A percentile compares a stretch with the other conserved stretches of the same genome.
phyloP scores from a whole-genome alignment of 2,888 invertebrate species.

The Rutpela maculata region DNA sequence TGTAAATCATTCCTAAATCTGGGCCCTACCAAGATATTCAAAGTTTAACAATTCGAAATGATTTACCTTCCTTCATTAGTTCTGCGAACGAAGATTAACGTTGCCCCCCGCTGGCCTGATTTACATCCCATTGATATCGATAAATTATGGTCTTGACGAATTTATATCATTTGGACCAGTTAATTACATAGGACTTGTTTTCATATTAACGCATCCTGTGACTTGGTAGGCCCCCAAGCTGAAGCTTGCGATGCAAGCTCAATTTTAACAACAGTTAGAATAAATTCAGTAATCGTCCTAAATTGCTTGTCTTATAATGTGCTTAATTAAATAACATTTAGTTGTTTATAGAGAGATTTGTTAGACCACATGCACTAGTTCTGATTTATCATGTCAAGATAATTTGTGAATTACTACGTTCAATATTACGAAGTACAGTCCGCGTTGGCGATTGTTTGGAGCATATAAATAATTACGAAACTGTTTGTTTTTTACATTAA shows the following conservation, averaged over 20 bases:
- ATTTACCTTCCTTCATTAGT: slow-evolving; percentile 28
- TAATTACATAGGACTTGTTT: neutral
- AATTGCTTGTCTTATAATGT: slow-evolving; percentile 8
- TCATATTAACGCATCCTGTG: neutral
- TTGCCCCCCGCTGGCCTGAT: slow-evolving; percentile 13
- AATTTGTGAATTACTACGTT: slow-evolving; percentile 14
- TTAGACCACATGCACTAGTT: neutral
- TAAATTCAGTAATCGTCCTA: slow-evolving; percentile 10
- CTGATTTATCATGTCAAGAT: slow-evolving; percentile 6
- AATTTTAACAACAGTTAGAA: slow-evolving; percentile 17
- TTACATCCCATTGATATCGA: slow-evolving; percentile 12
- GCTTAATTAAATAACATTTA: slow-evolving; percentile 16
- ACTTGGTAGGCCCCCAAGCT: neutral
- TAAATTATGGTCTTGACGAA: neutral
- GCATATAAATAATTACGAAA: slow-evolving; percentile 42
- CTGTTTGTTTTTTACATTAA: slow-evolving; percentile 42
- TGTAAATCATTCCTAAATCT: slow-evolving; percentile 44
- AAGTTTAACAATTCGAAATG: slow-evolving; percentile 16
- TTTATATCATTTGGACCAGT: neutral
- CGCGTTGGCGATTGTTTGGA: slow-evolving; percentile 14
- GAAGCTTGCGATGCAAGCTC: neutral
- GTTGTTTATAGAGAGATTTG: slow-evolving; percentile 5
- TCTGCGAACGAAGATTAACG: slow-evolving; percentile 10
- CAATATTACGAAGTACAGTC: neutral
- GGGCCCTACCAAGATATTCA: neutral